Conservation (phyloP, 1,140 invertebrate species). For the Chymomyza costata region DNA sequence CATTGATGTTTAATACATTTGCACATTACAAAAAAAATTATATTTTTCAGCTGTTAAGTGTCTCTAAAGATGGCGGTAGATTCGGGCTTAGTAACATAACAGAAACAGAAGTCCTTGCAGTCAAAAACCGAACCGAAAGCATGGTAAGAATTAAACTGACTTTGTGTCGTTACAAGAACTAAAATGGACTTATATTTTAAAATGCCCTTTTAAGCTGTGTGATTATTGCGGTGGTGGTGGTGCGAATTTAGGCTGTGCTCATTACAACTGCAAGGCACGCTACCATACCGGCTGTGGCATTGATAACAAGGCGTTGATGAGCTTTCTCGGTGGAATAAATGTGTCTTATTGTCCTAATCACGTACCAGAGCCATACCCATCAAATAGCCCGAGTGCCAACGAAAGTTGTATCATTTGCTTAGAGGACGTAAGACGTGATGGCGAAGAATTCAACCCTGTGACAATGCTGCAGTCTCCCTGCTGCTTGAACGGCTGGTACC, state of each 20-base stretch:
- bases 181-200: background rate
- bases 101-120: constrained; percentile 42
- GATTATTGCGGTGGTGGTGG: constrained; percentile 19
- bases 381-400: background rate
- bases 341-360: constrained; percentile 40
- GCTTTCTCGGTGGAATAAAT: constrained; percentile 18
- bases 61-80: background rate
- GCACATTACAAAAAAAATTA: too few species aligned
- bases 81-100: background rate
- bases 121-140: background rate
- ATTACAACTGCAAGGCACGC: background rate
- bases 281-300: constrained; percentile 47
- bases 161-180: background rate
- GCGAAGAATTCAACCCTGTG: constrained; percentile 5
- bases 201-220: too few species aligned
- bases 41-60: too few species aligned
- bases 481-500: constrained; percentile 49
- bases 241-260: constrained; percentile 45
- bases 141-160: constrained; percentile 21
- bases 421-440: background rate
- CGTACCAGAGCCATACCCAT: background rate
- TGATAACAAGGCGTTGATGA: constrained; percentile 9
- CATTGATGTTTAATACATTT: too few species aligned
- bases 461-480: constrained; percentile 25
- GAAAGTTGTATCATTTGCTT: constrained; percentile 34